Conservation (phyloP, 1,140 invertebrate genomes). For the Diabrotica virgifera region DNA sequence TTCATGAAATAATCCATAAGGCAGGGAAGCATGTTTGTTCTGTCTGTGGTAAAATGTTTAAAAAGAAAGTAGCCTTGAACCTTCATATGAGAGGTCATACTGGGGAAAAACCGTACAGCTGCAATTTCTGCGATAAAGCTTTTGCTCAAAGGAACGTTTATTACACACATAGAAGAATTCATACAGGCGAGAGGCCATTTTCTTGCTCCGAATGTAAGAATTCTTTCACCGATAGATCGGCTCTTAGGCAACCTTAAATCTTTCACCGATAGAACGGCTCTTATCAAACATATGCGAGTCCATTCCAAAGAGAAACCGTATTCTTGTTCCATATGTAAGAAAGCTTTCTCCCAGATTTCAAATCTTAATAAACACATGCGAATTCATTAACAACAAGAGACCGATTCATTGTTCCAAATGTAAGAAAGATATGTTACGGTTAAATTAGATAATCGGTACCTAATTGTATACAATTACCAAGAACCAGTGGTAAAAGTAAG, state of each 20-base stretch:
- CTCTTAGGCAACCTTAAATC: too few species aligned
- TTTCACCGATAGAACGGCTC: background rate
- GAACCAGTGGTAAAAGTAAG: too few species aligned
- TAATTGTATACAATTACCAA: too few species aligned
- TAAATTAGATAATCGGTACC: conserved; percentile 49
- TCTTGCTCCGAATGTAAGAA: conserved; percentile 65
- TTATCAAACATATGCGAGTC: too few species aligned
- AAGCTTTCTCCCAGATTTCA: too few species aligned
- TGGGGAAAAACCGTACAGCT: conserved; percentile 51
- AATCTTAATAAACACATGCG: too few species aligned
- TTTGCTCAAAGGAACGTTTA: conserved; percentile 54
- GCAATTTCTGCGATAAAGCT: conserved; percentile 53
- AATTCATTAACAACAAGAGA: too few species aligned
- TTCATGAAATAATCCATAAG: background rate
- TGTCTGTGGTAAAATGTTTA: conserved; percentile 56
- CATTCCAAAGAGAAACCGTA: too few species aligned
- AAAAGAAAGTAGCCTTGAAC: conserved; percentile 59
- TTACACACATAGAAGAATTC: conserved; percentile 54
- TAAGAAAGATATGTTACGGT: conserved; percentile 46
- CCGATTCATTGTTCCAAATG: too few species aligned
- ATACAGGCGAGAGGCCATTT: conserved; percentile 64
- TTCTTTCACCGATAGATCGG: too few species aligned
- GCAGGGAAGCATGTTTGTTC: background rate
- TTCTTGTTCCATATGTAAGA: too few species aligned
- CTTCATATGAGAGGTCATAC: conserved; percentile 60